phyloP scores from a whole-genome alignment of 2,888 invertebrate species.

The Anthrax anthrax region DNA sequence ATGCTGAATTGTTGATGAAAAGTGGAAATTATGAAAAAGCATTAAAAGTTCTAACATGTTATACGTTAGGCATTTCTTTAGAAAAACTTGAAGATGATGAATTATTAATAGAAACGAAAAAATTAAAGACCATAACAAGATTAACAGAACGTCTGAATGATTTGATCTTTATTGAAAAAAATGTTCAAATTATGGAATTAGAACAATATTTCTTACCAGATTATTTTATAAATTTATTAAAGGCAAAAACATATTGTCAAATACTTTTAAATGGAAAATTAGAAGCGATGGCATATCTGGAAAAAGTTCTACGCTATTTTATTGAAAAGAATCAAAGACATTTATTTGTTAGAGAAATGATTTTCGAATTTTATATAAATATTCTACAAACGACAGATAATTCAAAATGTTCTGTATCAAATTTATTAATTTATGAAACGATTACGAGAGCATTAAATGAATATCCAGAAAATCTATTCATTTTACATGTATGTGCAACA shows the following conservation, averaged over 20 bases:
- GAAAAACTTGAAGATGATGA: slow-evolving; percentile 6
- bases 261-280: slow-evolving; percentile 15
- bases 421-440: slow-evolving; percentile 31
- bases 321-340: slow-evolving; percentile 16
- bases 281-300: slow-evolving; percentile 19
- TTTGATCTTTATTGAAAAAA: slow-evolving; percentile 17
- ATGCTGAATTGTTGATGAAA: slow-evolving; percentile 22
- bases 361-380: slow-evolving; percentile 33
- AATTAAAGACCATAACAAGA: slow-evolving; percentile 16
- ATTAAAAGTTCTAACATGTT: slow-evolving; percentile 18
- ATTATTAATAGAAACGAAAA: slow-evolving; percentile 14
- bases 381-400: slow-evolving; percentile 17
- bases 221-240: slow-evolving; percentile 20
- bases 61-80: slow-evolving; percentile 13
- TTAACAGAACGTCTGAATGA: slow-evolving; percentile 15
- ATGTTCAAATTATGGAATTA: slow-evolving; percentile 19
- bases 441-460: slow-evolving; percentile 31
- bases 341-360: slow-evolving; percentile 30
- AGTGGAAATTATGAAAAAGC: slow-evolving; percentile 16
- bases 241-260: slow-evolving; percentile 19
- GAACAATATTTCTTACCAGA: slow-evolving; percentile 26
- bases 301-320: slow-evolving; percentile 17
- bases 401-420: slow-evolving; percentile 26
- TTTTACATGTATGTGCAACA: slow-evolving; percentile 37
- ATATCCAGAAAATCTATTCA: slow-evolving; percentile 44